Evolutionary conservation across 2,888 invertebrate species (phyloP).

Genomic region (Blastobasis adustella): DNA sequence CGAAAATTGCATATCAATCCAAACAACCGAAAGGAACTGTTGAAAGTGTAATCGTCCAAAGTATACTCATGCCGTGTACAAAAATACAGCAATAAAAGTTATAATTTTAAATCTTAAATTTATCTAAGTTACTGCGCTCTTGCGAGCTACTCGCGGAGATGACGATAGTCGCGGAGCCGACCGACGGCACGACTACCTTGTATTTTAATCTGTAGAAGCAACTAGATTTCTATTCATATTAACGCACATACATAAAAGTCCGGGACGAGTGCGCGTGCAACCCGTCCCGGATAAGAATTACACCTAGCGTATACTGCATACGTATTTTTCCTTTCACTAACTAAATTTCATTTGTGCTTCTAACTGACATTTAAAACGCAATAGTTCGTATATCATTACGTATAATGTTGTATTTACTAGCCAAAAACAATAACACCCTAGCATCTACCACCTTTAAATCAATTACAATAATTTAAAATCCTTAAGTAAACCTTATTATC

Average conservation of each 20-base stretch:
- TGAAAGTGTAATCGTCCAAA: neutral
- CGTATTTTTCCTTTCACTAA: conserved; percentile 66
- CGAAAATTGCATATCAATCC: too few species aligned
- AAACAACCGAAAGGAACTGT: neutral
- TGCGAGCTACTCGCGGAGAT: neutral
- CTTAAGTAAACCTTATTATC: conserved; percentile 69
- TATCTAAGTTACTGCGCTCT: conserved; percentile 27
- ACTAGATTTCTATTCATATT: conserved; percentile 54
- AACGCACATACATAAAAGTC: conserved; percentile 49
- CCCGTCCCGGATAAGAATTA: conserved; percentile 35
- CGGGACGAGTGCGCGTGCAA: too few species aligned
- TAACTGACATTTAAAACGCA: conserved; percentile 37
- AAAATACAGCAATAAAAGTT: conserved; percentile 51
- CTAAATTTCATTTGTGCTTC: conserved; percentile 53
- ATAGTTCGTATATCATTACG: conserved; percentile 52
- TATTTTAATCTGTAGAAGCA: conserved; percentile 54
- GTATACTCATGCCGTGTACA: conserved; percentile 36
- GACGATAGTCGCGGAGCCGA: too few species aligned
- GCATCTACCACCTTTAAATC: conserved; percentile 66
- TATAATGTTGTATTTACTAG: conserved; percentile 59
- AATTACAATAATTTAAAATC: conserved; percentile 72
- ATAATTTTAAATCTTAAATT: conserved; percentile 32
- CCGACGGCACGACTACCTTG: conserved; percentile 26
- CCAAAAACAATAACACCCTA: conserved; percentile 64
- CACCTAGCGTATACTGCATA: conserved; percentile 71